phyloP scores from a whole-genome alignment of 2,113 vertebrate species.

The Ranitomeya imitator region DNA sequence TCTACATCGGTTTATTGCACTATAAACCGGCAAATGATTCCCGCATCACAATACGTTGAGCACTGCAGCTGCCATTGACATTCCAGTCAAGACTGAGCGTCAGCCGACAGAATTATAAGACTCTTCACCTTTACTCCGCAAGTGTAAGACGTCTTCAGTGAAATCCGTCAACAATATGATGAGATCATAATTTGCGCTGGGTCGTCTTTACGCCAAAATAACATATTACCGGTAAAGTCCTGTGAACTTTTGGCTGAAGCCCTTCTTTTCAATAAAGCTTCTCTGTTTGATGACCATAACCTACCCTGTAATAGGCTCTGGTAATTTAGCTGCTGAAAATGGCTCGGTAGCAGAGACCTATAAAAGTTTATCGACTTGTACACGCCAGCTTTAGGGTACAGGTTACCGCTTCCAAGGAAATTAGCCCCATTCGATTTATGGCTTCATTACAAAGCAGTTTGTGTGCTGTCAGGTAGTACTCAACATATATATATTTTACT shows the following conservation, averaged over 20 bases:
- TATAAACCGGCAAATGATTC: background rate
- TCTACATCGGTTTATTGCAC: background rate
- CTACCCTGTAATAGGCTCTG: constrained; percentile 66
- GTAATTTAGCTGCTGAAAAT: constrained; percentile 69
- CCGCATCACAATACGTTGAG: background rate
- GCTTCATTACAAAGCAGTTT: constrained; percentile 70
- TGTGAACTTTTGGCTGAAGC: constrained; percentile 42
- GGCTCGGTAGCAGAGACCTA: constrained; percentile 65
- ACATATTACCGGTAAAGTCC: constrained; percentile 42
- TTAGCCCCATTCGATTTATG: constrained; percentile 70
- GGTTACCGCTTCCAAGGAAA: constrained; percentile 71
- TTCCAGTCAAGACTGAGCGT: background rate
- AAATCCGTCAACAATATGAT: constrained; percentile 38
- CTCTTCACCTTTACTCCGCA: constrained; percentile 21
- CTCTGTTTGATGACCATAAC: constrained; percentile 58
- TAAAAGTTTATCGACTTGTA: constrained; percentile 75
- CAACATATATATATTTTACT: constrained; percentile 59
- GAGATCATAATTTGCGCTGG: constrained; percentile 33
- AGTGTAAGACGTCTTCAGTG: background rate
- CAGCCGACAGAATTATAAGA: constrained; percentile 29
- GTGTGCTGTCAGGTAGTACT: constrained; percentile 51
- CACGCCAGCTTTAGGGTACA: constrained; percentile 64
- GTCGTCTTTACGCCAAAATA: constrained; percentile 42
- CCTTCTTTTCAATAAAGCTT: constrained; percentile 48
- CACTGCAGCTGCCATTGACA: constrained; percentile 24